Evolutionary conservation across 2,888 invertebrate genomes (phyloP), one percentile per base, ranked within the genome.

Genomic region (Cataglyphis altisquamis): DNA sequence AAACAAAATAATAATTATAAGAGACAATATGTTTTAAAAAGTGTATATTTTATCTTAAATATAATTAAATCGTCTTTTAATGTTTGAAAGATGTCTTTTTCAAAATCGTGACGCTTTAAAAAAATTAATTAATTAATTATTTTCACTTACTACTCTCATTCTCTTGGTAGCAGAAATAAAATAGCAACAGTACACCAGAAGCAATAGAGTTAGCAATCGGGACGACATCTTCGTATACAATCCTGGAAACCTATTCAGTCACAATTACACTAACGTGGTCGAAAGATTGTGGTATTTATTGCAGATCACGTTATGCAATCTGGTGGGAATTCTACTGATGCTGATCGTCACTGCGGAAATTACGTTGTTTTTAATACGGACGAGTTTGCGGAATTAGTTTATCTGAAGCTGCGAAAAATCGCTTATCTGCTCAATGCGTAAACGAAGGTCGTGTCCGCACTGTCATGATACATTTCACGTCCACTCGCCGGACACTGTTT

Each of bases 141-240:
- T 10, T 63, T 45, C 12, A 83, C 80, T 85, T 55, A 85, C 86
- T 78, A 83, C 80, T 82, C 64, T 86, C 12, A 84, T 67, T 32
- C 62, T 84, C 32, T 83, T 83, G 48, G 45, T 62, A 18, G 12
- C 41, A 32, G 41, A 63, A 45, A 75, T 39, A 9, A 70, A 15
- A 12, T 73, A 36, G 36, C 63, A 83, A 63, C 66, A 86, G 57
- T 60, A 72, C 4, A 81, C 8, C 41, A 81, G 29, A 48, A 83
- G 67, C 64, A 85, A 60, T 25, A 78, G 36, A 18, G 62, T 64
- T 45, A 83, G 48, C 36, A 55, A 67, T 52, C 32, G 32, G 25
- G 66, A 60, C 64, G 36, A 67, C 82, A 84, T 83, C 63, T 3
- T 77, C 8, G 8, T 6, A 52, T 21, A 48, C 45, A 8, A 48